Base-by-base conservation (phyloP, 2,113 vertebrate species). In the Lethenteron reissneri region DNA sequence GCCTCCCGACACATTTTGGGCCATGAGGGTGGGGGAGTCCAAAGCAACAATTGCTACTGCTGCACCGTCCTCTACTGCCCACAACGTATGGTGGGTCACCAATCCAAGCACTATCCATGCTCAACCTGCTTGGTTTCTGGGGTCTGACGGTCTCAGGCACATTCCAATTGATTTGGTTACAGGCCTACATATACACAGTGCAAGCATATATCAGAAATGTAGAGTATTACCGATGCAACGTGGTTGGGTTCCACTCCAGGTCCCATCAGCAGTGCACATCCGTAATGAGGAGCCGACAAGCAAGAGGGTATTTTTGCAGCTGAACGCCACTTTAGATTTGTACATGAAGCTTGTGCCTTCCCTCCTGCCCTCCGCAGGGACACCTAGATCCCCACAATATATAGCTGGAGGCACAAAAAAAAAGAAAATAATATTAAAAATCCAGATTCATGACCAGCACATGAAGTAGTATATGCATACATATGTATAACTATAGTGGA, bases 321-420 rank as follows among this genome's bases (percentile, higher is more conserved):
- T n/a, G 11, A 68, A 68, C 8, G 64, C n/a, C 64, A 68, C 64
- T 9, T 25, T n/a, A 68, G 64, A 68, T 68, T 68, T 68, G 64
- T 17, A 68, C n/a, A 68, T 68, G 64, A 68, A 68, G 64, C 25
- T 68, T 68, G 25, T 68, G n/a, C 64, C 64, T 17, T 68, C 64
- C 25, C 64, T 68, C n/a, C 64, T 68, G 9, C 64, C 64, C n/a
- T 25, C 64, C n/a, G 64, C 25, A 17, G 64, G 64, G 64, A 68
- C n/a, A 17, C 64, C 64, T 68, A 11, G 64, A 68, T 68, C 64
- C 25, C 64, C 64, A 11, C 64, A 68, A 68, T 17, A 68, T 25
- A 68, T 25, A n/a, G 64, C 64, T 68, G 64, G 11, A 41, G 41
- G 41, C 41, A 68, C 15, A 68, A n/a, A 68, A 19, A n/a, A 15